Evolutionary conservation across 2,797 vertebrate genomes (phyloP).

Genomic region (Melanotaenia maccullochi): DNA sequence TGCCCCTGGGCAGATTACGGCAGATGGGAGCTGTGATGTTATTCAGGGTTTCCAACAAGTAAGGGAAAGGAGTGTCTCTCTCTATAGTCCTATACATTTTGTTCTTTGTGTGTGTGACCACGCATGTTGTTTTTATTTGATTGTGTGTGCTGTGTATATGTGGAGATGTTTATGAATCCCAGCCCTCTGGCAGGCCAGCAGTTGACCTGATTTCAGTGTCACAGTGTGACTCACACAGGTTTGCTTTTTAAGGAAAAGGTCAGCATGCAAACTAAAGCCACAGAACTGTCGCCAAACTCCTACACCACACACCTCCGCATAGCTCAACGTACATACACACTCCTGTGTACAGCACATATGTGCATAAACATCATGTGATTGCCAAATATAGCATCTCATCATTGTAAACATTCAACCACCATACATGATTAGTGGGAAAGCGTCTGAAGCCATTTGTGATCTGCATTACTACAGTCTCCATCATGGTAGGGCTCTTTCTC

Average conservation of each 20-base stretch:
- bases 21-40: conserved; percentile 68
- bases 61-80: conserved; percentile 32
- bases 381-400: conserved; percentile 46
- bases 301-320: neutral
- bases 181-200: conserved; percentile 44
- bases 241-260: conserved; percentile 50
- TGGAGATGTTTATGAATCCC: conserved; percentile 51
- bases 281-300: conserved; percentile 9
- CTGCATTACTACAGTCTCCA: conserved; percentile 62
- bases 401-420: conserved; percentile 48
- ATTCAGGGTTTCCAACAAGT: conserved; percentile 57
- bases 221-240: conserved; percentile 54
- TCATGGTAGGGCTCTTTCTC: conserved; percentile 48
- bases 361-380: conserved; percentile 12
- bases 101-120: conserved; percentile 33
- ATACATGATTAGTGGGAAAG: conserved; percentile 70
- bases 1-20: conserved; percentile 70
- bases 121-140: conserved; percentile 30
- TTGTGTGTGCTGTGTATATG: conserved; percentile 37
- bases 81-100: conserved; percentile 40
- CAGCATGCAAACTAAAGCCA: conserved; percentile 41
- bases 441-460: conserved; percentile 63
- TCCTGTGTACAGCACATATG: neutral
- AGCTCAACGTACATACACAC: neutral
- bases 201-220: conserved; percentile 66